Evolutionary conservation across 2,797 vertebrate genomes (phyloP).

Genomic region (Brachyrhaphis roseni): DNA sequence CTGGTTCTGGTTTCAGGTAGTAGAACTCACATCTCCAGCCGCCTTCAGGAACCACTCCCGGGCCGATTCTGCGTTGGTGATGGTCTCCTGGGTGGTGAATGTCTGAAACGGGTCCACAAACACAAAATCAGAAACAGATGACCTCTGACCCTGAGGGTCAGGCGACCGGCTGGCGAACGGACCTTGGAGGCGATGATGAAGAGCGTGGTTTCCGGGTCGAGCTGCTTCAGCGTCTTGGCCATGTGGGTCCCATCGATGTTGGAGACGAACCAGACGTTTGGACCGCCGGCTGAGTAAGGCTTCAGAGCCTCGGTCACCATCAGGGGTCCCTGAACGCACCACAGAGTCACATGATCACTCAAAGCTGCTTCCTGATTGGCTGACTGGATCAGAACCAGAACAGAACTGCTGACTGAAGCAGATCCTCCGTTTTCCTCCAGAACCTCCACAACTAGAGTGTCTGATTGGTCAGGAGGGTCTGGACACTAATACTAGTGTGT

Average conservation of each 20-base stretch:
- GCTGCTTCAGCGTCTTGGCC: constrained; percentile 89
- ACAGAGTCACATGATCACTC: constrained; percentile 4
- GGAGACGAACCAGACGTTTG: constrained; percentile 96
- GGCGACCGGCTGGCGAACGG: background rate
- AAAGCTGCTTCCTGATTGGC: background rate
- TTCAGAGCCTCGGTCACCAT: constrained; percentile 98
- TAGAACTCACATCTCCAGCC: constrained; percentile 87
- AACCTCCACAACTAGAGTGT: background rate
- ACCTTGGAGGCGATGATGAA: constrained; percentile 98
- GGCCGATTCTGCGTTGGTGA: constrained; percentile 96
- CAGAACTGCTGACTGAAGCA: background rate
- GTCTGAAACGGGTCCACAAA: constrained; percentile 80
- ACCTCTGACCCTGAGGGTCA: background rate
- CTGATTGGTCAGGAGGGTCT: background rate
- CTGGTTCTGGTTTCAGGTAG: background rate
- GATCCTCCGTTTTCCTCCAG: background rate
- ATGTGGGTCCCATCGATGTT: constrained; percentile 98
- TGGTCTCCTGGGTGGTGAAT: constrained; percentile 98
- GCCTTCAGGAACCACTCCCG: constrained; percentile 91
- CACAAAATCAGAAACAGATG: constrained; percentile 2
- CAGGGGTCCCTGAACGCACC: constrained; percentile 87
- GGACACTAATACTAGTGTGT: background rate
- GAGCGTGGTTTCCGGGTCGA: constrained; percentile 88
- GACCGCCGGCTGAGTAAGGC: constrained; percentile 89
- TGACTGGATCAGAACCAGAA: background rate